A percentile compares a stretch with the other conserved stretches of the same genome.
phyloP scores from a whole-genome alignment of 2,888 invertebrate genomes.

The Eudemis profundana region DNA sequence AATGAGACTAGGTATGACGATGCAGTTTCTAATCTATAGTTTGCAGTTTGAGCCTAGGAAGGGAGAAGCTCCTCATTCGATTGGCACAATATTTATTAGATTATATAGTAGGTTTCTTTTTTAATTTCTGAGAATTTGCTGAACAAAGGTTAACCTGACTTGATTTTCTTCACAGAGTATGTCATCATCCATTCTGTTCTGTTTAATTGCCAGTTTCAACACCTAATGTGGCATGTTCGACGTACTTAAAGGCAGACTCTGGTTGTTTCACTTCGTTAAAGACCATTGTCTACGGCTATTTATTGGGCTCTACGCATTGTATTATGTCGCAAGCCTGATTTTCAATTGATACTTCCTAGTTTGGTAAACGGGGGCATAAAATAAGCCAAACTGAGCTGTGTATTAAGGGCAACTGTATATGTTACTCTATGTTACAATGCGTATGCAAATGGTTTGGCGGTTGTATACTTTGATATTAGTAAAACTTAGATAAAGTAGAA shows the following conservation, averaged over 20 bases:
- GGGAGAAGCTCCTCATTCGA: no score
- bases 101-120: no score
- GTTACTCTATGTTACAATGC: background rate
- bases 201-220: conserved; percentile 50
- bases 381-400: conserved; percentile 14
- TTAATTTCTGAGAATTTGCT: background rate
- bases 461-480: no score
- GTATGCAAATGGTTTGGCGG: no score
- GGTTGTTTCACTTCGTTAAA: conserved; percentile 55
- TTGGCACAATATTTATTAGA: no score
- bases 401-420: conserved; percentile 15
- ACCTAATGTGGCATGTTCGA: conserved; percentile 56
- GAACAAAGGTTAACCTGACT: background rate
- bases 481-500: no score
- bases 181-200: conserved; percentile 33
- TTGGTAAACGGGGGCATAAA: conserved; percentile 30
- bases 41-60: no score
- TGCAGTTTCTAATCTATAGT: no score
- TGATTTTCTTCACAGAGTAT: conserved; percentile 12
- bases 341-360: conserved; percentile 48
- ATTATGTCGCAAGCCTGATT: conserved; percentile 47
- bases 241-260: conserved; percentile 49
- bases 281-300: conserved; percentile 55
- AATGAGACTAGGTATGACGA: no score
- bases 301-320: conserved; percentile 52